Base-by-base conservation (phyloP, 2,797 vertebrate species). In the Triplophysa yarkandensis region DNA sequence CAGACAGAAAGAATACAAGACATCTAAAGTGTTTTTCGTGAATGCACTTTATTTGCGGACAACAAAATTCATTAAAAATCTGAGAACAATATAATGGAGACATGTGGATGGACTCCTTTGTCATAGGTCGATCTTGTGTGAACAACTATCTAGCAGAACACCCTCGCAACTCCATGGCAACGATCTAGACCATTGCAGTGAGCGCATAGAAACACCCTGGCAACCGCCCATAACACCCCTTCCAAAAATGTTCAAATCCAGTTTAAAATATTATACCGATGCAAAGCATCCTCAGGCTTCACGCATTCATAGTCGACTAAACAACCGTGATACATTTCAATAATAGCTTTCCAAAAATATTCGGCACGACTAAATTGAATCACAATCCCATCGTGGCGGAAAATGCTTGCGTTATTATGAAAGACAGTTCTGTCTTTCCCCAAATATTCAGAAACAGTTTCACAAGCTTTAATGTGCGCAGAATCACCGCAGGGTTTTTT, bases 401-500 rank as follows among this genome's bases (percentile, higher is more conserved):
- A 30, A 64, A 34, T 25, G 41, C 70, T 63, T 58, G 25, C 32
- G 46, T 57, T 64, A 25, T 55, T 41, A 74, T 46, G 66, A 61
- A 25, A 9, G 19, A 21, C 11, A 34, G 39, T 68, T 46, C 54
- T 50, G 39, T 72, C 32, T 77, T 64, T 60, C 68, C 52, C n/a
- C 7, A 52, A 39, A 73, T 44, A 21, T 52, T 50, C 23, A 68
- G 36, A 39, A 39, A 39, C 36, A 17, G 63, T 34, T 74, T 68
- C 14, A 13, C 19, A 43, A n/a, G 28, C 52, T 77, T 78, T 76
- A 80, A 80, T 70, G 61, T 2, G 13, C 48, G 48, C 46, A 76
- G 72, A 78, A 80, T 69, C 36, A 65, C 72, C 76, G 61, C 27
- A 4, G 74, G 75, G 48, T 68, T 58, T 54, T 28, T 77, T 62